These are phyloP conservation scores for Tupaia chinensis DNA, from an alignment of 2,113 vertebrate genomes.

Conservation along the genomic window DNA sequence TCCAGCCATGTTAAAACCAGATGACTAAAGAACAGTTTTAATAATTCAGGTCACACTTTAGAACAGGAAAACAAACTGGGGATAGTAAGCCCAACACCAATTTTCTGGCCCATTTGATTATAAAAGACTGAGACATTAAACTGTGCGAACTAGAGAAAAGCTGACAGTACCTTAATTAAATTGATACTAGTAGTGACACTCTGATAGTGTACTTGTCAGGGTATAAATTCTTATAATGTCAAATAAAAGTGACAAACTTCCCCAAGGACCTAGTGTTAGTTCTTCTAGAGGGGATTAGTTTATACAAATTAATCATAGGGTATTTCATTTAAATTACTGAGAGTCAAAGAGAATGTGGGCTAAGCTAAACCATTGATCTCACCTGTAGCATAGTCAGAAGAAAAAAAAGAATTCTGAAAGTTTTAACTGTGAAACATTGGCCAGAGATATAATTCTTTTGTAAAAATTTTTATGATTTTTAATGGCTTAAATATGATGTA, in stretches of 20 bases:
- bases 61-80: constrained; percentile 23
- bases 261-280: constrained; percentile 76
- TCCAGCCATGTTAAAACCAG: background rate
- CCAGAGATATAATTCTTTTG: background rate
- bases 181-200: background rate
- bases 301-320: constrained; percentile 80
- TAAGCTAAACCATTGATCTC: background rate
- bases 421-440: background rate
- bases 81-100: constrained; percentile 45
- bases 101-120: constrained; percentile 72
- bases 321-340: constrained; percentile 80
- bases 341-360: background rate
- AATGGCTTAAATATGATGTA: background rate
- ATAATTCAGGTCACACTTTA: constrained; percentile 19
- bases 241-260: constrained; percentile 82
- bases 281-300: constrained; percentile 78
- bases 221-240: constrained; percentile 71
- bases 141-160: constrained; percentile 53
- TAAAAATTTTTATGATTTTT: background rate
- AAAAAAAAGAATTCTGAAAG: background rate
- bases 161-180: constrained; percentile 73
- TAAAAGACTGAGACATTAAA: constrained; percentile 64
- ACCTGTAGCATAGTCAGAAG: background rate
- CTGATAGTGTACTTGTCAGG: constrained; percentile 65
- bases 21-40: background rate